A percentile compares a stretch with the other conserved stretches of the same genome.
Conservation (phyloP, 2,797 vertebrate species). For the Cossypha heuglini region DNA sequence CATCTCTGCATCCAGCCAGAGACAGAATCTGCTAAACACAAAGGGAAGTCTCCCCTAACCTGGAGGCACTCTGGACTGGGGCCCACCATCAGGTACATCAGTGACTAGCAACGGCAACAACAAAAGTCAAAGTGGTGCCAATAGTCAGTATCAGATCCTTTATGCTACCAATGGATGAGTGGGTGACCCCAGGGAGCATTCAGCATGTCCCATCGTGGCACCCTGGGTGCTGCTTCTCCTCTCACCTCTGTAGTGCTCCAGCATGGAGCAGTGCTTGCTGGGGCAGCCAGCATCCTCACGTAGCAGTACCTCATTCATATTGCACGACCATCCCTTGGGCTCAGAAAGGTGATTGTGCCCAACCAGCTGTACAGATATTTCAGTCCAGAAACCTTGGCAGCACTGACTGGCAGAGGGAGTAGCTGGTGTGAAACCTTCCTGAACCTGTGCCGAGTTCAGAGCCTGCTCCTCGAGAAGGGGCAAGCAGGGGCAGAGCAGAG, state of each 20-base stretch:
- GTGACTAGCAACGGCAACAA: neutral
- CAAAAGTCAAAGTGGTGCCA: neutral
- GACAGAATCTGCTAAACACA: neutral
- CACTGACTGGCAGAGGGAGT: neutral
- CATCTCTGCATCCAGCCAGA: neutral
- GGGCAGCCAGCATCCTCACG: neutral
- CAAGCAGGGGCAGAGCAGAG: neutral
- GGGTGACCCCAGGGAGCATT: neutral
- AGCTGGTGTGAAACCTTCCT: neutral
- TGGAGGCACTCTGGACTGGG: neutral
- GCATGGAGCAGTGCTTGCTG: neutral
- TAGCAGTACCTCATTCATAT: neutral
- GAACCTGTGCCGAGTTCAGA: neutral
- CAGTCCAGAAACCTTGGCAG: neutral
- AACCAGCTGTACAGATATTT: neutral
- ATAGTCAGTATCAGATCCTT: neutral
- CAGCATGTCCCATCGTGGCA: neutral
- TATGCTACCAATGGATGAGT: neutral
- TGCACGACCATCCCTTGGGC: rapidly evolving
- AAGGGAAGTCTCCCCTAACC: neutral
- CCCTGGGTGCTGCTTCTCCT: neutral
- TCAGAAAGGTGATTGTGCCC: neutral
- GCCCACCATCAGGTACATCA: neutral
- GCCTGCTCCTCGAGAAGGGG: neutral
- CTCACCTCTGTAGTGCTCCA: neutral